Evolutionary conservation across 2,888 invertebrate species (phyloP).

Genomic region (Hylaea fasciaria): DNA sequence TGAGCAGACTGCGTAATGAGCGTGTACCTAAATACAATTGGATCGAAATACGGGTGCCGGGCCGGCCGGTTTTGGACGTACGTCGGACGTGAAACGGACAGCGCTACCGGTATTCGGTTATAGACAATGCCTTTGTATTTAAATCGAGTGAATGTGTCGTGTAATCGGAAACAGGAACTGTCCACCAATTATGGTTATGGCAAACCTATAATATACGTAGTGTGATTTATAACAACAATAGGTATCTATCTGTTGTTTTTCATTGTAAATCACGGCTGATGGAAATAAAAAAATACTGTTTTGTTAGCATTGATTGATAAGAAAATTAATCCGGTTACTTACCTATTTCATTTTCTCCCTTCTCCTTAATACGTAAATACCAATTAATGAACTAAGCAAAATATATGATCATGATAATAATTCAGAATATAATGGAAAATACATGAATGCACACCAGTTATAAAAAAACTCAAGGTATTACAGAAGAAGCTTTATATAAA

Average conservation of each 20-base stretch:
- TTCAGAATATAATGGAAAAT: too few species aligned
- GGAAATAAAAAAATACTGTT: too few species aligned
- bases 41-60: background rate
- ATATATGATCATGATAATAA: too few species aligned
- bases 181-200: constrained; percentile 57
- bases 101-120: constrained; percentile 56
- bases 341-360: too few species aligned
- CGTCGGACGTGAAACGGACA: constrained; percentile 41
- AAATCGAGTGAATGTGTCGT: constrained; percentile 63
- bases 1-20: constrained; percentile 1
- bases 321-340: too few species aligned
- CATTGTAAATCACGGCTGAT: too few species aligned
- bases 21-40: background rate
- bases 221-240: constrained; percentile 1
- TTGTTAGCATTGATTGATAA: too few species aligned
- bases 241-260: background rate
- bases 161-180: constrained; percentile 74
- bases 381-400: too few species aligned
- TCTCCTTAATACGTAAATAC: too few species aligned
- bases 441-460: too few species aligned
- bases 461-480: too few species aligned
- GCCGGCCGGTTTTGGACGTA: constrained; percentile 47
- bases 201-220: constrained; percentile 40
- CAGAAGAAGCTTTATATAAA: too few species aligned
- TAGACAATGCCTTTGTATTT: constrained; percentile 66